phyloP scores from a whole-genome alignment of 2,113 vertebrate species.

The Cariama cristata region DNA sequence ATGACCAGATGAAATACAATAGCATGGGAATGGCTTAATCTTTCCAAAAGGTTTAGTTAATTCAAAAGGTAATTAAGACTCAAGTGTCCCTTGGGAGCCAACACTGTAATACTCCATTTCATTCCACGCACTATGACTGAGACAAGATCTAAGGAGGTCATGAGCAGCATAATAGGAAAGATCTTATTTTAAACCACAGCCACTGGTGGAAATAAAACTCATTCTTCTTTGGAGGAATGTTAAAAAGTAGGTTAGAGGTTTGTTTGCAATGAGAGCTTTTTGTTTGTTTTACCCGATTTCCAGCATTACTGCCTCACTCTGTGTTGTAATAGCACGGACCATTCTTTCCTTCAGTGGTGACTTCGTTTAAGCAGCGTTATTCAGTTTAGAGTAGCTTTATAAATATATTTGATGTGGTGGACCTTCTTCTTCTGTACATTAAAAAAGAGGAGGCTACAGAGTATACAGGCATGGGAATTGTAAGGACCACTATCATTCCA shows the following conservation, averaged over 20 bases:
- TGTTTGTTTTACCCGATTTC: conserved; percentile 52
- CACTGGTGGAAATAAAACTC: conserved; percentile 15
- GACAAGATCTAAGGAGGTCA: conserved; percentile 64
- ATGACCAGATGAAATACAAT: conserved; percentile 22
- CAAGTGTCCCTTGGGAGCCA: conserved; percentile 1
- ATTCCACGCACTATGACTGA: conserved; percentile 32
- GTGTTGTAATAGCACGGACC: background rate
- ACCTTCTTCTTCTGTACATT: background rate
- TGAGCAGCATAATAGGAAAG: conserved; percentile 52
- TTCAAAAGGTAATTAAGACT: conserved; percentile 65
- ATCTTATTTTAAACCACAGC: conserved; percentile 68
- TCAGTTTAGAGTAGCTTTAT: background rate
- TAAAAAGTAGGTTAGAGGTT: conserved; percentile 65
- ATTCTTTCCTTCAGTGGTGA: background rate
- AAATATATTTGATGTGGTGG: background rate
- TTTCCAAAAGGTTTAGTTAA: conserved; percentile 59
- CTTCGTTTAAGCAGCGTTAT: background rate
- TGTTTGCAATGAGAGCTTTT: conserved; percentile 52
- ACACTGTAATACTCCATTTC: conserved; percentile 40
- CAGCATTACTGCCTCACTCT: conserved; percentile 8
- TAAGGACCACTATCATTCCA: rapidly evolving
- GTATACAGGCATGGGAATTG: background rate
- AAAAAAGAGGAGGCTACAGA: background rate
- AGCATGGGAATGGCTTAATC: conserved; percentile 23
- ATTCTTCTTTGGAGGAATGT: background rate